Conservation (phyloP, 2,113 vertebrate genomes). For the Ceyx melanurus region DNA sequence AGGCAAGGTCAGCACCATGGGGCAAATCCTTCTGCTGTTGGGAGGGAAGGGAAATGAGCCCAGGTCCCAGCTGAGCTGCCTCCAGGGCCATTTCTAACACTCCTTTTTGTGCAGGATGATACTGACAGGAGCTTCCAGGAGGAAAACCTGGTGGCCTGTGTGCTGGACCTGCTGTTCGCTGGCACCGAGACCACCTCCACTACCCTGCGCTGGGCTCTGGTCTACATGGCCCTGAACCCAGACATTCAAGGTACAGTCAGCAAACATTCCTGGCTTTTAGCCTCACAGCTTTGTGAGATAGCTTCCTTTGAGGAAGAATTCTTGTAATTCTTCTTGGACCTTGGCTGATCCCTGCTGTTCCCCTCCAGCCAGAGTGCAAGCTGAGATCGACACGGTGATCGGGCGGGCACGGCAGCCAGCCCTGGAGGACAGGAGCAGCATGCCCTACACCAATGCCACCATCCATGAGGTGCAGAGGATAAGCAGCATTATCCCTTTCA, state of each 20-base stretch:
- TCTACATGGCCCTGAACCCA: conserved; percentile 79
- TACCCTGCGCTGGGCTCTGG: conserved; percentile 80
- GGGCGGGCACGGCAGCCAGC: conserved; percentile 65
- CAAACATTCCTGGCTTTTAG: not conserved
- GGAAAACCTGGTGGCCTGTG: conserved; percentile 62
- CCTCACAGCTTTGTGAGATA: not conserved
- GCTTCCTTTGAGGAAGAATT: not conserved
- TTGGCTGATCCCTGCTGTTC: not conserved
- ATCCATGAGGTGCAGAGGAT: conserved; percentile 86
- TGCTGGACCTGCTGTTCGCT: conserved; percentile 78
- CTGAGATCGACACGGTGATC: conserved; percentile 74
- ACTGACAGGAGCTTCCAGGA: conserved; percentile 61
- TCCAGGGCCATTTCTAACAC: not conserved
- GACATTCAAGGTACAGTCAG: conserved; percentile 76
- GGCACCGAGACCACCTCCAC: conserved; percentile 79
- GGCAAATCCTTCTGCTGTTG: accelerated
- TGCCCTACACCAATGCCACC: conserved; percentile 84
- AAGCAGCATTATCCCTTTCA: conserved; percentile 81
- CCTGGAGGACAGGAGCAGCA: conserved; percentile 73
- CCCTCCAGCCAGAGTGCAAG: conserved; percentile 71
- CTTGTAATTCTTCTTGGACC: too few relatives aligned
- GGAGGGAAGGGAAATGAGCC: accelerated
- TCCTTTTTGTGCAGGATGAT: not conserved
- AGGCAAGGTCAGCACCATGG: conserved; percentile 66
- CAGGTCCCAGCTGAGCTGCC: not conserved